A percentile compares a stretch with the other conserved stretches of the same genome.
These are phyloP conservation scores for Glossophaga mutica DNA, from an alignment of 2,797 vertebrate species.

Conservation along the genomic window DNA sequence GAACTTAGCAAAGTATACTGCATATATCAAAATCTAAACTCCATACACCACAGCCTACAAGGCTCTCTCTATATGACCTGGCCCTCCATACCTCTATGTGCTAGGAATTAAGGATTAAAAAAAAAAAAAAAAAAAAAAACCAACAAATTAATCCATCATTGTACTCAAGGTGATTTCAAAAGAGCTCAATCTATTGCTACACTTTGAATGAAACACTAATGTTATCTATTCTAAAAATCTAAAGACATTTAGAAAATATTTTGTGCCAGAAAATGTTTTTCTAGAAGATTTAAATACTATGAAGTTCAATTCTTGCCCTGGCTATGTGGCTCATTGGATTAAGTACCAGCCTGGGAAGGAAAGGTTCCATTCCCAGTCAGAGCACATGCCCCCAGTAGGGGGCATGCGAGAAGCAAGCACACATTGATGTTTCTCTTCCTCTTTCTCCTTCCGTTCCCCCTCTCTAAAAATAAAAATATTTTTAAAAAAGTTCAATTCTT, in stretches of 20 bases:
- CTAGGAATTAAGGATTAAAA: not conserved
- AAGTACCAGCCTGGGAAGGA: too few species aligned
- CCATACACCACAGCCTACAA: not conserved
- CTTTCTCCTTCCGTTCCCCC: too few species aligned
- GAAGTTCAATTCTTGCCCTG: not conserved
- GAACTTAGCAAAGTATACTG: not conserved
- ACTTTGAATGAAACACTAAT: not conserved
- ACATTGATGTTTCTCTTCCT: too few species aligned
- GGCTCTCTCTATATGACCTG: not conserved
- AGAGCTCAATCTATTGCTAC: not conserved
- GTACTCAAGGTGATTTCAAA: not conserved
- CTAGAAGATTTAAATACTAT: conserved; percentile 11
- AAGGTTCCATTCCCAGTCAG: too few species aligned
- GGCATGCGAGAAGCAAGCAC: too few species aligned
- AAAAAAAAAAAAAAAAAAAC: too few species aligned
- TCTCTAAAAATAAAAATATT: too few species aligned
- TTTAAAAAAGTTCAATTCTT: not conserved
- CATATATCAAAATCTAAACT: not conserved
- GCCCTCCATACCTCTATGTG: not conserved
- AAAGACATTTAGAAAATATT: not conserved
- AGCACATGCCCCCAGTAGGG: too few species aligned
- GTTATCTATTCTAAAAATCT: not conserved
- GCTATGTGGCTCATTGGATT: too few species aligned
- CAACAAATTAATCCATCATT: not conserved
- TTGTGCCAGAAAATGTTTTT: not conserved